Conservation (phyloP, 2,797 vertebrate genomes). For the Microctenopoma lineatum region DNA sequence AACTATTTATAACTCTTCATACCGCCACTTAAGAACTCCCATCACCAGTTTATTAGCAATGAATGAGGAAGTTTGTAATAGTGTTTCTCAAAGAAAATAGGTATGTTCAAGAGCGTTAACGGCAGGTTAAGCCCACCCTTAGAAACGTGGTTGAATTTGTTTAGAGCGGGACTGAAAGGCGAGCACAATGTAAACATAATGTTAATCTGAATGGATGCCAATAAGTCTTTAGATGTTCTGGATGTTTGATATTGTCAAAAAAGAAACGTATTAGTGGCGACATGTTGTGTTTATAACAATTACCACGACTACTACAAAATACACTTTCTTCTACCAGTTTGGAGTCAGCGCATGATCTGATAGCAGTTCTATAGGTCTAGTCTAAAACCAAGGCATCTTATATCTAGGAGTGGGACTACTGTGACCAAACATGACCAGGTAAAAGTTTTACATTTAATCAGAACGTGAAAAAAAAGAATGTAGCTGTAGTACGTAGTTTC, state of each 20-base stretch:
- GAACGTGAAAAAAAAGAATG: too few relatives aligned
- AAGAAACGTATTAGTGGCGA: background rate
- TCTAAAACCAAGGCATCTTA: too few relatives aligned
- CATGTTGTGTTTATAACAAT: background rate
- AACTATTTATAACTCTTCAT: constrained; percentile 77
- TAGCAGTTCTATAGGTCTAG: too few relatives aligned
- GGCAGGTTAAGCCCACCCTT: constrained; percentile 45
- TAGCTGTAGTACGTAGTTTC: background rate
- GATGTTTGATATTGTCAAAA: background rate
- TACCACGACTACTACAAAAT: too few relatives aligned
- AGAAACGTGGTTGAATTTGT: constrained; percentile 44
- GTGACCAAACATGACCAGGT: too few relatives aligned
- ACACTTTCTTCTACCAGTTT: too few relatives aligned
- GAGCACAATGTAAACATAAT: constrained; percentile 31
- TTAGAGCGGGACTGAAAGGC: constrained; percentile 15
- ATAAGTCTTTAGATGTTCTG: background rate
- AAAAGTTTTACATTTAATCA: too few relatives aligned
- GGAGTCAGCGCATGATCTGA: too few relatives aligned
- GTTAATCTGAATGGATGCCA: constrained; percentile 1
- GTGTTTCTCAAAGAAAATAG: constrained; percentile 61
- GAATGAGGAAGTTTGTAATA: constrained; percentile 68
- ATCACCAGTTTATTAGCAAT: constrained; percentile 66
- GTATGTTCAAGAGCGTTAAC: constrained; percentile 52
- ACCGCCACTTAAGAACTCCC: constrained; percentile 66
- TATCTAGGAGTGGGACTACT: too few relatives aligned